Conservation (phyloP, 92 coral and sea anemone species). For the Pocillopora meandrina region DNA sequence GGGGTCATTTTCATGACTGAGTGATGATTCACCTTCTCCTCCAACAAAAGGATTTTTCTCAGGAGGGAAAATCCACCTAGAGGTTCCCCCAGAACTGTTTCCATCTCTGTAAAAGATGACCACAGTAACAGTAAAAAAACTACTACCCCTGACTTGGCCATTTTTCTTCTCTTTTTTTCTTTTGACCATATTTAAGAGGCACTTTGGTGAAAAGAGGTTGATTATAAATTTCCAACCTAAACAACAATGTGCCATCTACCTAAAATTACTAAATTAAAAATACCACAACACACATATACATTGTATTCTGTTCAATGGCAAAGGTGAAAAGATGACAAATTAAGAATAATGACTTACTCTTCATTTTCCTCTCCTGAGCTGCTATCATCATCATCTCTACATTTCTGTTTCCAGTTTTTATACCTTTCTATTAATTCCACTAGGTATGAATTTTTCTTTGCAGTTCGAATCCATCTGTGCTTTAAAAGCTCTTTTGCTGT, state of each 20-base stretch:
- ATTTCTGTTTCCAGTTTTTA: conserved; percentile 89
- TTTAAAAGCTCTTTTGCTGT: conserved; percentile 91
- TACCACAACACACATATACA: no score
- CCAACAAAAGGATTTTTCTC: conserved; percentile 15
- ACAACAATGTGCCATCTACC: no score
- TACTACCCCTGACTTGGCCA: neutral
- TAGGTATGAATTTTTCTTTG: conserved; percentile 88
- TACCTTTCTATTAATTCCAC: conserved; percentile 94
- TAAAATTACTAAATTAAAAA: no score
- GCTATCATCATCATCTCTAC: conserved; percentile 90
- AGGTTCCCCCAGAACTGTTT: conserved; percentile 28
- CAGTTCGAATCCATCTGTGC: conserved; percentile 92
- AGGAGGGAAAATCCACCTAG: conserved; percentile 41
- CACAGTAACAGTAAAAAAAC: neutral
- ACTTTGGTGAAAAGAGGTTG: no score
- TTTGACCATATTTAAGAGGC: no score
- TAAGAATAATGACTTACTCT: conserved; percentile 56
- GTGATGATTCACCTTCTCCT: conserved; percentile 22
- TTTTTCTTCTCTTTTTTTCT: no score
- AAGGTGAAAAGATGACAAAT: no score
- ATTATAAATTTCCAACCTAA: no score
- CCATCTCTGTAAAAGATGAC: conserved; percentile 33
- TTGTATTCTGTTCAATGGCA: no score
- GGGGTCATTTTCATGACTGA: neutral
- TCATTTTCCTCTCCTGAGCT: conserved; percentile 94